These are phyloP conservation scores for Vulpes lagopus DNA, from an alignment of 2,113 vertebrate genomes.

Conservation along the genomic window DNA sequence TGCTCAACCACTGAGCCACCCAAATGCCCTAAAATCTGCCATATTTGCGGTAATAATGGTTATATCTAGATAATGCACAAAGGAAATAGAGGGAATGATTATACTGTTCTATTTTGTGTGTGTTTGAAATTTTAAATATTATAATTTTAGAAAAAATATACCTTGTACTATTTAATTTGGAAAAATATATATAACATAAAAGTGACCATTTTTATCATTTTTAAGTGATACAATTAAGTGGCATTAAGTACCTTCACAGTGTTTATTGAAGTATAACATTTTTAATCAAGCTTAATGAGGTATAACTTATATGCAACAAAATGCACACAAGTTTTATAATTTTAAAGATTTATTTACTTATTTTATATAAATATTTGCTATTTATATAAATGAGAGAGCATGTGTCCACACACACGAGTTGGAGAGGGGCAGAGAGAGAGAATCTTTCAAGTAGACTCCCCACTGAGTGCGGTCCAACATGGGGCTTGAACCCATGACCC, in stretches of 20 bases:
- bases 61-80: neutral
- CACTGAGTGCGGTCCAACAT: too few relatives aligned
- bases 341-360: neutral
- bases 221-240: neutral
- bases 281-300: neutral
- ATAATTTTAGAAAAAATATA: neutral
- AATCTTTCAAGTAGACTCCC: neutral
- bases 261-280: neutral
- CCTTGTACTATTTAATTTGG: neutral
- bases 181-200: neutral
- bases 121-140: neutral
- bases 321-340: neutral
- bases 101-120: neutral
- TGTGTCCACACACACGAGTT: neutral
- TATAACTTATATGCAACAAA: neutral
- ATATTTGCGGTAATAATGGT: neutral
- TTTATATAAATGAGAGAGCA: neutral
- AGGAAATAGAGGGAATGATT: neutral
- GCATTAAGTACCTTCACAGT: neutral
- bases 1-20: too few relatives aligned
- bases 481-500: too few relatives aligned
- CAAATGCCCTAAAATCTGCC: neutral
- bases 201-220: neutral
- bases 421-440: neutral
- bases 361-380: neutral